Conservation (phyloP, 1,140 invertebrate genomes). For the Hyposmocoma kahamanoa region DNA sequence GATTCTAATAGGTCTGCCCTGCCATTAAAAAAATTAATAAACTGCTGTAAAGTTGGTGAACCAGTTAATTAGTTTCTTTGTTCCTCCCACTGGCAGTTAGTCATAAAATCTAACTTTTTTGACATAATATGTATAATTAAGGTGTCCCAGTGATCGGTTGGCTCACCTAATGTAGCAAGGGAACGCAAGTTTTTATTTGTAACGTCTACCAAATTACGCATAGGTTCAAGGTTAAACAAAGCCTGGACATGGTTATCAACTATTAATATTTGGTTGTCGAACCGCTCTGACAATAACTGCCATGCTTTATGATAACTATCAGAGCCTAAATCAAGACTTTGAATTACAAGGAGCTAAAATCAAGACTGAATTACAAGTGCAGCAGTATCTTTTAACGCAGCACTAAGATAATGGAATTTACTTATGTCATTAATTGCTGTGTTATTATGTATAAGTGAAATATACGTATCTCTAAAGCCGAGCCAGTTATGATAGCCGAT, state of each 20-base stretch:
- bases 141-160: conserved; percentile 5
- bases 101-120: conserved; percentile 6
- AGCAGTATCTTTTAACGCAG: conserved; percentile 7
- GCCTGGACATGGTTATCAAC: conserved; percentile 12
- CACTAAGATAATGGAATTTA: conserved; percentile 15
- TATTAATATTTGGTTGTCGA: conserved; percentile 8
- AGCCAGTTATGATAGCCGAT: conserved; percentile 6
- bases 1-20: conserved; percentile 8
- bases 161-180: not conserved
- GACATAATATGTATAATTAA: conserved; percentile 1
- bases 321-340: conserved; percentile 9
- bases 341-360: too few species aligned
- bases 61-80: not conserved
- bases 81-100: conserved; percentile 8
- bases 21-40: conserved; percentile 7
- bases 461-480: conserved; percentile 3
- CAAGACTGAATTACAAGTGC: too few species aligned
- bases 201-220: too few species aligned
- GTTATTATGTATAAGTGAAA: conserved; percentile 5
- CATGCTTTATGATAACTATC: conserved; percentile 12
- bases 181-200: too few species aligned
- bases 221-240: too few species aligned
- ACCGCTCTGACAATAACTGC: conserved; percentile 11
- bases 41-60: conserved; percentile 7
- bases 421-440: conserved; percentile 9